phyloP scores from a whole-genome alignment of 2,888 invertebrate species.

The Ferdinandea cuprea region DNA sequence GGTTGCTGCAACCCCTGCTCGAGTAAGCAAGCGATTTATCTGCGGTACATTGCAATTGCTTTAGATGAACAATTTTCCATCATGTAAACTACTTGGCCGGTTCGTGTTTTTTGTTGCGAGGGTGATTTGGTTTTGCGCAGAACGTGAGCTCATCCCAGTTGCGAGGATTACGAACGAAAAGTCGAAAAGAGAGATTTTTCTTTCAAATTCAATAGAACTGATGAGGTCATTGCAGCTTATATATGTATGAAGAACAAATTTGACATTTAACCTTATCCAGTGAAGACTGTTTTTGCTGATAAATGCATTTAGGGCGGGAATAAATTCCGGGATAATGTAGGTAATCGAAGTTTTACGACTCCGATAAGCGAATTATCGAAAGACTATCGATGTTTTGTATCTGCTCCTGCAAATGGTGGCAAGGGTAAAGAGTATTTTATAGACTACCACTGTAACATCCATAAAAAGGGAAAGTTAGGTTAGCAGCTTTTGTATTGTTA shows the following conservation, averaged over 20 bases:
- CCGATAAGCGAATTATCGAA: slow-evolving; percentile 71
- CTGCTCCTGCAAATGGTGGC: slow-evolving; percentile 14
- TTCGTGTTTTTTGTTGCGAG: neutral
- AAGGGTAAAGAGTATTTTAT: slow-evolving; percentile 13
- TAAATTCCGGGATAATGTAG: slow-evolving; percentile 66
- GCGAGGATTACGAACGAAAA: slow-evolving; percentile 58
- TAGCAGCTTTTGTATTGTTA: slow-evolving; percentile 43
- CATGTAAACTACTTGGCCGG: slow-evolving; percentile 54
- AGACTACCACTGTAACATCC: slow-evolving; percentile 13
- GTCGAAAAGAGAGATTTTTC: no score
- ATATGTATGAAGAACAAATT: slow-evolving; percentile 63
- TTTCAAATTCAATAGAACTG: slow-evolving; percentile 66
- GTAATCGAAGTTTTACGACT: slow-evolving; percentile 73
- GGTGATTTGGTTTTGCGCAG: slow-evolving; percentile 34
- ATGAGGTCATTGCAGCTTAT: slow-evolving; percentile 70
- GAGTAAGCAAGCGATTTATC: slow-evolving; percentile 16
- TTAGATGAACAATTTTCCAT: slow-evolving; percentile 62
- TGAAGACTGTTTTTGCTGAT: slow-evolving; percentile 49
- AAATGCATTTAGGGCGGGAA: slow-evolving; percentile 66
- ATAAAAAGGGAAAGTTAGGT: slow-evolving; percentile 14
- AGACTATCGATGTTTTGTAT: slow-evolving; percentile 60
- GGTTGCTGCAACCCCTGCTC: slow-evolving; percentile 3
- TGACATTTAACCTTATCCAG: slow-evolving; percentile 66
- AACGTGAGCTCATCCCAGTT: slow-evolving; percentile 63
- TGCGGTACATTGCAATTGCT: slow-evolving; percentile 54